Evolutionary conservation across 2,797 vertebrate species (phyloP).

Genomic region (Limosa lapponica): DNA sequence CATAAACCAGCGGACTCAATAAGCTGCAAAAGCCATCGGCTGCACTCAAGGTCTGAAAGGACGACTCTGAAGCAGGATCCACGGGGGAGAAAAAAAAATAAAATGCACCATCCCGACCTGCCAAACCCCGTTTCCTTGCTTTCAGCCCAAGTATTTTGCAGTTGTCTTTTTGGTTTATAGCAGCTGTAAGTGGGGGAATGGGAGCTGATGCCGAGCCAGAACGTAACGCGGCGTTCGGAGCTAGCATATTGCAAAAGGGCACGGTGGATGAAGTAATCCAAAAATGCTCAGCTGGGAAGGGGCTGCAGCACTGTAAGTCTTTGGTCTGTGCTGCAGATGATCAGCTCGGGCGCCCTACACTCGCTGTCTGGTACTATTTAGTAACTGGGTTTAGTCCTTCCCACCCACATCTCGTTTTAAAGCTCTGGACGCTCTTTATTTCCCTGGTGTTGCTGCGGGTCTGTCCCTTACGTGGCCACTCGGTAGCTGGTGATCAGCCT

Average conservation of each 20-base stretch:
- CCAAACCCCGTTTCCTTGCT: not conserved
- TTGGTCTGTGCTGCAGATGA: conserved; percentile 26
- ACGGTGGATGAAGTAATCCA: conserved; percentile 26
- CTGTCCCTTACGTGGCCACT: not conserved
- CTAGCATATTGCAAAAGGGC: conserved; percentile 26
- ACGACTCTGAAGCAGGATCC: not conserved
- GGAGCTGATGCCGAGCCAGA: conserved; percentile 40
- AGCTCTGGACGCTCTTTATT: not conserved
- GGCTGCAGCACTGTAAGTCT: not conserved
- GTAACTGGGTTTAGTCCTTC: conserved; percentile 6
- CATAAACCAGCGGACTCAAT: conserved; percentile 71
- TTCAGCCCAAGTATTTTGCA: conserved; percentile 40
- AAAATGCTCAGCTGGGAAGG: conserved; percentile 54
- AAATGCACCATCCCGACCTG: not conserved
- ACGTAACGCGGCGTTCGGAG: not conserved
- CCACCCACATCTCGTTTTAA: conserved; percentile 19
- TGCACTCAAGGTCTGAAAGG: not conserved
- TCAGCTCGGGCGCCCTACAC: not conserved
- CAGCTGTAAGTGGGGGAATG: conserved; percentile 29
- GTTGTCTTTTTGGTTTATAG: conserved; percentile 26
- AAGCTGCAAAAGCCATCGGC: conserved; percentile 71
- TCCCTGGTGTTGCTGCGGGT: not conserved
- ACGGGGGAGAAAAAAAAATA: not conserved
- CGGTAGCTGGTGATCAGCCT: not conserved
- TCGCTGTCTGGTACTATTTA: conserved; percentile 27